Evolutionary conservation across 2,113 vertebrate genomes (phyloP), one percentile per base, ranked within the genome.

Genomic region (Oophaga pumilio): DNA sequence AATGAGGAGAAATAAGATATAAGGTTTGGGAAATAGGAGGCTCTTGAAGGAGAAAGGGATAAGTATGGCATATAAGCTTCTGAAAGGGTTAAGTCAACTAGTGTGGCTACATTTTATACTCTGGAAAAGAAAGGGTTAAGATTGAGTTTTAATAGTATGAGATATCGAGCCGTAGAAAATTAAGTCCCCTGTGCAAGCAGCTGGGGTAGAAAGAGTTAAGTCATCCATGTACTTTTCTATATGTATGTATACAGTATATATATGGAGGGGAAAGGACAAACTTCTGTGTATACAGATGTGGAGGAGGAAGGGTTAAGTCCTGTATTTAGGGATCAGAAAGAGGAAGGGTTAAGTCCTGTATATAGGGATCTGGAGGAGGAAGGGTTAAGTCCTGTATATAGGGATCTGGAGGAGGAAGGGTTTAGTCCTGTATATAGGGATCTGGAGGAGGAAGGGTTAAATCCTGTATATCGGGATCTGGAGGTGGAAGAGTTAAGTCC

Each of bases 381-480:
- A 78, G 76, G 76, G 76, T 78, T 77, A 77, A 53, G 68, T 1
- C 17, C 1, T 28, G n/a, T n/a, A 15, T 43, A 43, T 3, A 43
- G 33, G 24, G 0, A 4, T 8, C n/a, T 56, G 53, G 52, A 9
- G 3, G 20, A 24, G 53, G 14, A 68, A 26, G 28, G 43, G 60
- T n/a, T 68, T n/a, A 49, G 10, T 6, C 1, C 33, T 43, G 33
- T 43, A 22, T 14, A 8, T 8, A 10, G 0, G 28, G 62, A 3
- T 26, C 18, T 82, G 80, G 80, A 28, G 22, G 28, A 53, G 76
- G 22, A 78, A 53, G 52, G 76, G 49, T 78, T 78, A 78, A 53
- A 11, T 6, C 4, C 9, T 18, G 20, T 77, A 11, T 11, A 15
- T 77, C 22, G 5, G 74, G 4, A 18, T 77, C 43, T 50, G 74